A percentile compares a stretch with the other conserved stretches of the same genome.
Conservation (phyloP, 1,140 invertebrate genomes). For the Lepidurus couesii region DNA sequence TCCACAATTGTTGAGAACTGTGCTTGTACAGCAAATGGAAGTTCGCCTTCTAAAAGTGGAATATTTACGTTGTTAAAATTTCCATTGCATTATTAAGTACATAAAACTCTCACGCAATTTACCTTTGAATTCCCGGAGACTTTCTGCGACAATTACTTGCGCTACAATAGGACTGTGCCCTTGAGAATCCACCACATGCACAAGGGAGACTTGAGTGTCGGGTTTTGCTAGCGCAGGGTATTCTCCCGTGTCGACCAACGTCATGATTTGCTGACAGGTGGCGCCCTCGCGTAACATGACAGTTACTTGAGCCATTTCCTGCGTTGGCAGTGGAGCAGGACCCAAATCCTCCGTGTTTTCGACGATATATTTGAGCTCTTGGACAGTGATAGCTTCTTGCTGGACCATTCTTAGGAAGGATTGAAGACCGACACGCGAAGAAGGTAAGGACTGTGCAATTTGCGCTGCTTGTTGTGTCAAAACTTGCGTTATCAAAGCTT, state of each 20-base stretch:
- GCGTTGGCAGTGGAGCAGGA: slow-evolving; percentile 36
- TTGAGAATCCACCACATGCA: slow-evolving; percentile 70
- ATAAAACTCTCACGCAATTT: background rate
- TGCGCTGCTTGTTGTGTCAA: slow-evolving; percentile 34
- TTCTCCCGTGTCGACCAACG: slow-evolving; percentile 56
- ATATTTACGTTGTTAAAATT: background rate
- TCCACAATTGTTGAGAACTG: background rate
- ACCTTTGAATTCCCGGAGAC: slow-evolving; percentile 34
- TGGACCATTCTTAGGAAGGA: slow-evolving; percentile 76
- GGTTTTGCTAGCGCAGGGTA: slow-evolving; percentile 69
- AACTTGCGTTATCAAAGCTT: slow-evolving; percentile 39
- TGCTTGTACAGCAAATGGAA: background rate
- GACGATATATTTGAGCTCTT: slow-evolving; percentile 34
- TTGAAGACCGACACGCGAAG: slow-evolving; percentile 30
- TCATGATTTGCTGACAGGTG: slow-evolving; percentile 39
- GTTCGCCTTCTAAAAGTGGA: background rate
- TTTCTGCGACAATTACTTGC: slow-evolving; percentile 69
- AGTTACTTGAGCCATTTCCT: slow-evolving; percentile 39
- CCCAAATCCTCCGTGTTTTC: slow-evolving; percentile 39
- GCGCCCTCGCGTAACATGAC: slow-evolving; percentile 39
- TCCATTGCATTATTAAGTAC: background rate
- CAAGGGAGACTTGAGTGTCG: slow-evolving; percentile 70
- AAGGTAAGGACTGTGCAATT: slow-evolving; percentile 32
- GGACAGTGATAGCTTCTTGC: slow-evolving; percentile 64
- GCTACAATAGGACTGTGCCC: slow-evolving; percentile 70